Conservation (phyloP, 2,797 vertebrate species). For the Galago senegalensis region DNA sequence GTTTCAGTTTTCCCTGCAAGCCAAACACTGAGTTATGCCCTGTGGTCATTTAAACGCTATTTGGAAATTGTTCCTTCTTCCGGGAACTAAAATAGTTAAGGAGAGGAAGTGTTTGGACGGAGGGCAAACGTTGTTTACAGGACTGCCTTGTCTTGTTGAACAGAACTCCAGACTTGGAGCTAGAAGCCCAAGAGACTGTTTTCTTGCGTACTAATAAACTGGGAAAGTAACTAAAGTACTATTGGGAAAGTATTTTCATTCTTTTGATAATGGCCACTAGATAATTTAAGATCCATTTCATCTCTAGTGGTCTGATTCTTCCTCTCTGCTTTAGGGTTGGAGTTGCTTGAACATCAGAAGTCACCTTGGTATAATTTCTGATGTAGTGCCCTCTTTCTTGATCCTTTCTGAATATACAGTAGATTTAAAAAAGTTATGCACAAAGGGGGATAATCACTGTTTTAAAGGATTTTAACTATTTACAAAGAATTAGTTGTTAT, state of each 20-base stretch:
- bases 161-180: background rate
- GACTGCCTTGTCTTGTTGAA: background rate
- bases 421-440: background rate
- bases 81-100: conserved; percentile 2
- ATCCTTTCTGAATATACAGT: conserved; percentile 1
- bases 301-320: background rate
- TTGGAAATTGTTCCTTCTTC: conserved; percentile 10
- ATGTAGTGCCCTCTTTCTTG: background rate
- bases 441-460: background rate
- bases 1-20: background rate
- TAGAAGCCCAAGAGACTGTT: background rate
- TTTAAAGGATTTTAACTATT: conserved; percentile 46
- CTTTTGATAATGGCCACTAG: background rate
- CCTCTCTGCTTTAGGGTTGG: background rate
- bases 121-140: background rate
- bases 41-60: background rate
- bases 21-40: background rate
- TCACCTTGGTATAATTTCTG: background rate
- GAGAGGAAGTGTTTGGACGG: background rate
- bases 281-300: background rate
- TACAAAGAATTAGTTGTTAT: background rate
- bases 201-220: background rate
- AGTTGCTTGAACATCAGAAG: background rate
- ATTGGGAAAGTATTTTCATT: background rate
- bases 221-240: conserved; percentile 19